These are phyloP conservation scores for Crotophaga sulcirostris DNA, from an alignment of 2,113 vertebrate species.

Conservation along the genomic window DNA sequence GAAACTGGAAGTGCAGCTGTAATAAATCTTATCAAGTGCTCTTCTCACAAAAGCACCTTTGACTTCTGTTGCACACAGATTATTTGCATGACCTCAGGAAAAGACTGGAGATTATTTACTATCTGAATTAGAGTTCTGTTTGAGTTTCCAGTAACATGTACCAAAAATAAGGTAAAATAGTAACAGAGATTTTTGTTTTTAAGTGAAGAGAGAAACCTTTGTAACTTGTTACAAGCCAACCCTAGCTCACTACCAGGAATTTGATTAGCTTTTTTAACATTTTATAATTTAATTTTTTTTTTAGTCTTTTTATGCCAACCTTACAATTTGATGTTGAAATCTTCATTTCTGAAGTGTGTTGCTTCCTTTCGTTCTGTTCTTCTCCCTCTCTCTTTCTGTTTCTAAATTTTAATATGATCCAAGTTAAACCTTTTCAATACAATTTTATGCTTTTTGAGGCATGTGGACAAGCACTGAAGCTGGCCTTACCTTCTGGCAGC, in stretches of 20 bases:
- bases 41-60: constrained; percentile 51
- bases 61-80: background rate
- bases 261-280: background rate
- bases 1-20: constrained; percentile 39
- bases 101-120: constrained; percentile 50
- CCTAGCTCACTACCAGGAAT: background rate
- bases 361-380: background rate
- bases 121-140: constrained; percentile 23
- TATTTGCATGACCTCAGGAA: constrained; percentile 42
- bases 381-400: background rate
- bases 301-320: background rate
- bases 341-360: background rate
- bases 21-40: constrained; percentile 28
- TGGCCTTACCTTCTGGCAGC: background rate
- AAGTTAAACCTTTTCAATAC: background rate
- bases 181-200: background rate
- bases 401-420: background rate
- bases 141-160: constrained; percentile 48
- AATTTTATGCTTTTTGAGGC: background rate
- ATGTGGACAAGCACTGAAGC: background rate
- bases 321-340: background rate
- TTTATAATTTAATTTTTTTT: background rate
- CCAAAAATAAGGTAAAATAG: constrained; percentile 12
- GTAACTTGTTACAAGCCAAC: background rate
- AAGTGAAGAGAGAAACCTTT: background rate